A percentile compares a stretch with the other conserved stretches of the same genome.
Evolutionary conservation across 1,140 invertebrate species (phyloP).

Genomic region (Diuraphis noxia): DNA sequence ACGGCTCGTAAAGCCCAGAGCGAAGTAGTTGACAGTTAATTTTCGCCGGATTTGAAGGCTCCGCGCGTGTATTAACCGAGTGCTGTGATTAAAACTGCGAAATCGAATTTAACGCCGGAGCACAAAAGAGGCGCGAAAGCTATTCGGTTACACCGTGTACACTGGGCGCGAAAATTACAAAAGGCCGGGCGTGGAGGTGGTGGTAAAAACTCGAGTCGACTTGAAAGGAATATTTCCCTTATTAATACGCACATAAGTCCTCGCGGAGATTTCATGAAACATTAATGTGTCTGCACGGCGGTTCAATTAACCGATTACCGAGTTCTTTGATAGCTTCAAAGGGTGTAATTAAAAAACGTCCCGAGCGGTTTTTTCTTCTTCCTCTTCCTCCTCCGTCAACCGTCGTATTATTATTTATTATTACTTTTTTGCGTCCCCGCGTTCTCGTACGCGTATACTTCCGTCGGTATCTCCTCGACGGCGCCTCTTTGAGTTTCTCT

Average conservation of each 20-base stretch:
- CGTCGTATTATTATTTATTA: constrained; percentile 31
- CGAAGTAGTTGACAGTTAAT: constrained; percentile 35
- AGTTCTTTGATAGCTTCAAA: constrained; percentile 34
- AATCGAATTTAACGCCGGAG: constrained; percentile 39
- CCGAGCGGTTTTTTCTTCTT: neutral
- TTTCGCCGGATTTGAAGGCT: constrained; percentile 15
- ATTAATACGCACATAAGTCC: neutral
- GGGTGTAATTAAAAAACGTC: constrained; percentile 38
- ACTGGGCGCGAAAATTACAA: constrained; percentile 8
- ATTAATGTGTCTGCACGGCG: constrained; percentile 33
- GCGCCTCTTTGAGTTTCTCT: neutral
- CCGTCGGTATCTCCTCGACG: neutral
- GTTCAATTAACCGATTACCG: constrained; percentile 46
- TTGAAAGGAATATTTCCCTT: constrained; percentile 40
- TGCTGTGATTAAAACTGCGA: constrained; percentile 30
- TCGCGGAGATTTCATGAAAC: constrained; percentile 41
- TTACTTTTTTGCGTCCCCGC: constrained; percentile 9
- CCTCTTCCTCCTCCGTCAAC: neutral
- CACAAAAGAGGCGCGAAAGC: constrained; percentile 38
- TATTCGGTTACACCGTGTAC: constrained; percentile 32
- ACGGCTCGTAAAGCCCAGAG: neutral
- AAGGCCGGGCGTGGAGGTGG: neutral
- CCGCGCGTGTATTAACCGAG: neutral
- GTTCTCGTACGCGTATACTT: neutral
- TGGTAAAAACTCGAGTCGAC: constrained; percentile 40